Base-by-base conservation (phyloP, 2,888 invertebrate genomes). In the Argyresthia goedartella region DNA sequence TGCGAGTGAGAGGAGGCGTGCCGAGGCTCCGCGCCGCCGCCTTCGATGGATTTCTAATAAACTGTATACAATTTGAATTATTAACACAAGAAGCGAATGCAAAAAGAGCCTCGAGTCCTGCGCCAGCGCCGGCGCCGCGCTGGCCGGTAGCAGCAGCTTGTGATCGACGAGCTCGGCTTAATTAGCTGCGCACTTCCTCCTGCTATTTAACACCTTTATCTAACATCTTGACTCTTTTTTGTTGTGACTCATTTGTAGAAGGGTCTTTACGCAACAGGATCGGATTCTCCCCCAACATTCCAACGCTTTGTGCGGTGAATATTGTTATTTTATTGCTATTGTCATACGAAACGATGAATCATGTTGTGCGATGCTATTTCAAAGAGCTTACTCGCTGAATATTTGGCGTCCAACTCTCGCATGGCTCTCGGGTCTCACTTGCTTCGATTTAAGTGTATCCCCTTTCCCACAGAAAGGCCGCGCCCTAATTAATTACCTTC, bases 401-500 rank as follows among this genome's bases (percentile, higher is more conserved):
- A n/a, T n/a, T n/a, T n/a, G n/a, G n/a, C n/a, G n/a, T n/a, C n/a
- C n/a, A n/a, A n/a, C n/a, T n/a, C n/a, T n/a, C n/a, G n/a, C n/a
- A n/a, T n/a, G n/a, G n/a, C n/a, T n/a, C n/a, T n/a, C n/a, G n/a
- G n/a, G n/a, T n/a, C n/a, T n/a, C n/a, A n/a, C n/a, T n/a, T n/a
- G n/a, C n/a, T n/a, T n/a, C n/a, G n/a, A n/a, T n/a, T n/a, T n/a
- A n/a, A n/a, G n/a, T n/a, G n/a, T n/a, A n/a, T n/a, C n/a, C n/a
- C n/a, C n/a, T n/a, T 66, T 66, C 70, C 64, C 73, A 69, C 66
- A 69, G 65, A 62, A 68, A 58, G 50, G 56, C 64, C 58, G 67
- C 67, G 74, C 64, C 67, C 78, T 78, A 81, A 82, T 82, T 82
- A 82, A 82, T 82, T 81, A 81, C 80, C 73, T 67, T 72, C 65